Base-by-base conservation (phyloP, 2,797 vertebrate genomes). In the Neosalanx taihuensis region DNA sequence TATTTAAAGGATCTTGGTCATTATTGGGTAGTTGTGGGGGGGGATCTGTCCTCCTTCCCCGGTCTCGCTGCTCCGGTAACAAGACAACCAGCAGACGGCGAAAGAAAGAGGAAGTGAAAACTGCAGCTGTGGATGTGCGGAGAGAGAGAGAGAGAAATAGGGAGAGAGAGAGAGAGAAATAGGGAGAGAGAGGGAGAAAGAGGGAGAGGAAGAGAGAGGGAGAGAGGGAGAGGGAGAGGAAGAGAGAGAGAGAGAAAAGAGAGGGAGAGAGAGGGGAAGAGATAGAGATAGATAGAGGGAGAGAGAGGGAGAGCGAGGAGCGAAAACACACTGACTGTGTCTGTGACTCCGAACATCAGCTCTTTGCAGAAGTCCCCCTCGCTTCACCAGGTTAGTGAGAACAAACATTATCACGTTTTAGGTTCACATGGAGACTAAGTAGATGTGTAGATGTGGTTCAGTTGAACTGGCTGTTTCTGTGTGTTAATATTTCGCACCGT, bases 91-190 rank as follows among this genome's bases (percentile, higher is more conserved):
- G 85, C 86, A 89, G 85, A 88, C 89, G 87, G 91, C 89, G 88
- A 89, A 84, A 89, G 91, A 79, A 92, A 73, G 88, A 93, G 92
- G 93, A 93, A 94, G 92, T 93, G 88, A 87, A 90, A 88, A 89
- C 90, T 90, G 88, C 91, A 90, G 91, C 89, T 74, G 83, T 87
- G 6, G 7, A 72, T 87, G 87, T 85, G 74, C 79, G 35, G 64
- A 75, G 77, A 79, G 75, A 80, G 51, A 9, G 63, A 64, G 63
- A 37, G 63, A 33, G 70, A 33, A 61, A 61, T 68, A 18, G 64
- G 73, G 49, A 71, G 61, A 67, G 60, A 17, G 17, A 37, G 60
- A 57, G 68, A 41, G 20, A 90, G 87, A 88, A 88, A 85, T 85
- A 89, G 85, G 87, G 89, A 87, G 92, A 89, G 84, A 89, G 91